Conservation (phyloP, 2,797 vertebrate genomes). For the Peromyscus aztecus region DNA sequence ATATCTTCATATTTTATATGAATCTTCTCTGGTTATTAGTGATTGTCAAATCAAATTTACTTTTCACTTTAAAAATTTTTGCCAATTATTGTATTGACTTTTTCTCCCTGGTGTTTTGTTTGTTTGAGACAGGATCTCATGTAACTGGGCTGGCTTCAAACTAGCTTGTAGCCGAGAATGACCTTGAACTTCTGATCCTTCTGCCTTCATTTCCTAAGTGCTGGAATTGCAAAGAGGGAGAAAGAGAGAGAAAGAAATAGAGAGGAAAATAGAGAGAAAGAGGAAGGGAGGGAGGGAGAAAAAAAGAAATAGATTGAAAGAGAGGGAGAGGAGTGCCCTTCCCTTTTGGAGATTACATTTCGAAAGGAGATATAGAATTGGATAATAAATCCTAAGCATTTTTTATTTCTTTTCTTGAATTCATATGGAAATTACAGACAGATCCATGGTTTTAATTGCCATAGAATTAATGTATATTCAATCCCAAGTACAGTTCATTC, state of each 20-base stretch:
- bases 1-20: slow-evolving; percentile 1
- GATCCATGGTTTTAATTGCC: background rate
- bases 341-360: background rate
- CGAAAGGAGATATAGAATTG: background rate
- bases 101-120: background rate
- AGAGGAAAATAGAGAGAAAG: too few species aligned
- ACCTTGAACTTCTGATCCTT: background rate
- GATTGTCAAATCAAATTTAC: background rate
- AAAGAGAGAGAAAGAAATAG: background rate
- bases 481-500: background rate
- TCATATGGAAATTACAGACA: background rate
- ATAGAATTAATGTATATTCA: slow-evolving; percentile 21
- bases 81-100: background rate
- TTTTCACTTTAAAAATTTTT: slow-evolving; percentile 21
- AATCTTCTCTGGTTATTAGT: background rate
- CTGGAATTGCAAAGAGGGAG: background rate
- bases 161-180: background rate
- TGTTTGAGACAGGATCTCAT: background rate
- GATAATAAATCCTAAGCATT: background rate
- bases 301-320: background rate
- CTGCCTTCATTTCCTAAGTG: background rate
- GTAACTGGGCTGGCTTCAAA: background rate
- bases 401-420: slow-evolving; percentile 52
- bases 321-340: too few species aligned
- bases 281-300: background rate